A percentile compares a stretch with the other conserved stretches of the same genome.
These are phyloP conservation scores for Scatophagus argus DNA, from an alignment of 2,113 vertebrate species.

Conservation along the genomic window DNA sequence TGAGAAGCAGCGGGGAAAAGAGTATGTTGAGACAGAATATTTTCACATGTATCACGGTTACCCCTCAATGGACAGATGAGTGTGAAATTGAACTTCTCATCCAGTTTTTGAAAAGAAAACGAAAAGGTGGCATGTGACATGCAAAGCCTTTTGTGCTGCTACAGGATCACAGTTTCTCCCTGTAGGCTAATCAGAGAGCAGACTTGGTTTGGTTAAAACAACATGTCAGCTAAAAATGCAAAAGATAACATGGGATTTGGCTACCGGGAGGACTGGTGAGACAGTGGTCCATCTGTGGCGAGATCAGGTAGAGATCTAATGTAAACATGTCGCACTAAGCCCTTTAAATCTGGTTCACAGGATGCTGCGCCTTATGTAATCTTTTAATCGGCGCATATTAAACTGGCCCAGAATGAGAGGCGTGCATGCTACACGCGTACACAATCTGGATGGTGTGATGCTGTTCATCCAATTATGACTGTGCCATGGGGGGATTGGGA, in stretches of 20 bases:
- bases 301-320: conserved; percentile 5
- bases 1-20: no score
- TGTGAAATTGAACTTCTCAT: not conserved
- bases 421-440: not conserved
- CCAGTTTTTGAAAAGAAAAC: not conserved
- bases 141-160: not conserved
- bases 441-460: conserved; percentile 15
- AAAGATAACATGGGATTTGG: not conserved
- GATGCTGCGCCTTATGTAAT: not conserved
- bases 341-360: not conserved
- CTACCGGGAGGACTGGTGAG: not conserved
- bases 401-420: conserved; percentile 6
- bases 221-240: not conserved
- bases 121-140: not conserved
- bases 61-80: no score
- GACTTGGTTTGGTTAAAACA: not conserved
- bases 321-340: conserved; percentile 16
- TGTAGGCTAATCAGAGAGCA: not conserved
- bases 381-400: conserved; percentile 9
- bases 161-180: not conserved
- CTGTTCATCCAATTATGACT: conserved; percentile 54
- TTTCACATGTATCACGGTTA: no score
- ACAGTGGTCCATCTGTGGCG: not conserved
- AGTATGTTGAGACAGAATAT: no score
- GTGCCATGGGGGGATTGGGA: conserved; percentile 34